Base-by-base conservation (phyloP, 2,113 vertebrate genomes). In the Cavia aperea region DNA sequence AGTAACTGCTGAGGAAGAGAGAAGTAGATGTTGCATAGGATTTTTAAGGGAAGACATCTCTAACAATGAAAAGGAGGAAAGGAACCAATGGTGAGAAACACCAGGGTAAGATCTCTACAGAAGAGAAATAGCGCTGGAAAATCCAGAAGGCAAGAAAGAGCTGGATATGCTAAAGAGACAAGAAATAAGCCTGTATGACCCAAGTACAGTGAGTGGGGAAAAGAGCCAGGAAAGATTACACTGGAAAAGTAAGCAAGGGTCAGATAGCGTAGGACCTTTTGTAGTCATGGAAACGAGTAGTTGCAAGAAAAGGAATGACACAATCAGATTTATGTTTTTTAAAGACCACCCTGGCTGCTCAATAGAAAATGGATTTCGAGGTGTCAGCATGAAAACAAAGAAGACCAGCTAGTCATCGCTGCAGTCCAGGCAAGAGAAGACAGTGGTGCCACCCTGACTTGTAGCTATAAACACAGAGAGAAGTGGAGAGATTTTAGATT, bases 211-310 rank as follows among this genome's bases (percentile, higher is more conserved):
- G 72, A n/a, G 18, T 31, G 29, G 39, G 24, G n/a, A 70, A 23
- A 62, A 75, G 46, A 77, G 65, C 60, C 77, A 63, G 18, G n/a
- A 51, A 46, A 66, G 54, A 86, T 43, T 39, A 33, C 43, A 60
- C 0, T 56, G 83, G 56, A 70, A 63, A 89, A 8, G 75, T 19
- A 14, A 66, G 60, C 60, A 65, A 29, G 65, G 88, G 75, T 83
- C 90, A 78, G n/a, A 14, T 24, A 15, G 0, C 33, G 11, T 2
- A 15, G 51, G 68, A 60, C 81, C 92, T 88, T 79, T 21, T 49
- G 93, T 93, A 92, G 88, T 88, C 94, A 96, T 92, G 88, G 89
- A 95, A 94, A 94, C 33, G 0, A 82, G 84, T 46, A 70, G 63
- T 65, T 43, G 77, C 31, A 63, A 93, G 81, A 75, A 90, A 51